Percentiles rank a stretch among this genome's conserved stretches.
Conservation (phyloP, 1,140 invertebrate genomes). For the Euwallacea fornicatus region DNA sequence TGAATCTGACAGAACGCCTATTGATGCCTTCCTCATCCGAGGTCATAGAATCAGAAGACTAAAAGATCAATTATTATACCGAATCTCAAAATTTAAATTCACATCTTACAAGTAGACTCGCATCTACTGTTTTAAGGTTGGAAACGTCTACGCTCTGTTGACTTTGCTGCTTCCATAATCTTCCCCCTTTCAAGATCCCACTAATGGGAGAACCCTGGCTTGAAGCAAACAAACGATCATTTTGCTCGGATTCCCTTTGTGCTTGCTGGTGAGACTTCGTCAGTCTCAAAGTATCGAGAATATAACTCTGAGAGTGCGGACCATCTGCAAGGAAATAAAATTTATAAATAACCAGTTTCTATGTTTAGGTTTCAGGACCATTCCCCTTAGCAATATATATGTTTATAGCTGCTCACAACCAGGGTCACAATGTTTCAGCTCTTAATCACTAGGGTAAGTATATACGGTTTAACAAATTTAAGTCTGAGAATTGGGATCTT, state of each 20-base stretch:
- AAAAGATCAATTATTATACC: constrained; percentile 1
- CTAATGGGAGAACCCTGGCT: constrained; percentile 57
- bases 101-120: constrained; percentile 2
- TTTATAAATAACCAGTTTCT: no score
- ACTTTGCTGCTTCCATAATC: constrained; percentile 62
- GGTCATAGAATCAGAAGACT: constrained; percentile 46
- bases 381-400: no score
- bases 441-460: no score
- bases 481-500: no score
- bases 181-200: constrained; percentile 66
- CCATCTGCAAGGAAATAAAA: not conserved
- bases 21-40: constrained; percentile 58
- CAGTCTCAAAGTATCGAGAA: constrained; percentile 64
- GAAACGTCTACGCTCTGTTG: constrained; percentile 31
- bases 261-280: constrained; percentile 55
- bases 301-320: constrained; percentile 28
- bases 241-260: constrained; percentile 36
- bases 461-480: no score
- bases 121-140: constrained; percentile 5
- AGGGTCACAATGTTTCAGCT: no score
- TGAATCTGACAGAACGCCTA: constrained; percentile 58
- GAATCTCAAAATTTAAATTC: not conserved
- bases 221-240: constrained; percentile 26
- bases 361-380: no score
- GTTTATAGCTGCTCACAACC: no score